These are phyloP conservation scores for Rhabditoides inermis DNA, from an alignment of 2,888 invertebrate species.

Conservation along the genomic window DNA sequence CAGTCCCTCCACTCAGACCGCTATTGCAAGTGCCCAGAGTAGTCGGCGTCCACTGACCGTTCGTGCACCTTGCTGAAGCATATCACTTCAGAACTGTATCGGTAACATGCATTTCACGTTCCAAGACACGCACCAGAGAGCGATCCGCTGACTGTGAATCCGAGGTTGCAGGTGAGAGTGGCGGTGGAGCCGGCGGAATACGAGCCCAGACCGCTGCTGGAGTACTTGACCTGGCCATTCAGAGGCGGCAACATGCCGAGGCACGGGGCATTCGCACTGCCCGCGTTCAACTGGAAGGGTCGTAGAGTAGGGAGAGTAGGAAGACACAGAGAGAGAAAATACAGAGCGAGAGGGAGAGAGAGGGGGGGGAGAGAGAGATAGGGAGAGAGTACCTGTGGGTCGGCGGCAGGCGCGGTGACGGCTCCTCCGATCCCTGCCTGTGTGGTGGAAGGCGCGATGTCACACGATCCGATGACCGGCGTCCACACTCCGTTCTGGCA, in stretches of 20 bases:
- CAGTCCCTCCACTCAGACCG: too few relatives aligned
- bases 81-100: slow-evolving; percentile 8
- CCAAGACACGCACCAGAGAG: too few relatives aligned
- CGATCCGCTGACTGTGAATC: too few relatives aligned
- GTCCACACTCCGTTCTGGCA: slow-evolving; percentile 11
- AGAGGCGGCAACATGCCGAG: slow-evolving; percentile 12
- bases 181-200: slow-evolving; percentile 18
- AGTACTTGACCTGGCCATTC: slow-evolving; percentile 19
- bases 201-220: too few relatives aligned
- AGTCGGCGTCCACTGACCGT: slow-evolving; percentile 17
- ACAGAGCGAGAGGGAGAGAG: slow-evolving; percentile 6
- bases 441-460: too few relatives aligned
- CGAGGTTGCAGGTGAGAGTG: slow-evolving; percentile 14
- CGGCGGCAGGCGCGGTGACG: too few relatives aligned
- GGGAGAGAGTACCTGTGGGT: too few relatives aligned
- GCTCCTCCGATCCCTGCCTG: too few relatives aligned
- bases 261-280: slow-evolving; percentile 11
- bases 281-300: background rate
- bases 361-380: too few relatives aligned
- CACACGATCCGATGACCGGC: too few relatives aligned
- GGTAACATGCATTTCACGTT: too few relatives aligned
- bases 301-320: slow-evolving; percentile 2
- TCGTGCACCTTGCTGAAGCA: slow-evolving; percentile 10
- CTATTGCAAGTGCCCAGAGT: slow-evolving; percentile 3
- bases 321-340: background rate